phyloP scores from a whole-genome alignment of 1,140 invertebrate genomes.

The Pentalonia nigronervosa region DNA sequence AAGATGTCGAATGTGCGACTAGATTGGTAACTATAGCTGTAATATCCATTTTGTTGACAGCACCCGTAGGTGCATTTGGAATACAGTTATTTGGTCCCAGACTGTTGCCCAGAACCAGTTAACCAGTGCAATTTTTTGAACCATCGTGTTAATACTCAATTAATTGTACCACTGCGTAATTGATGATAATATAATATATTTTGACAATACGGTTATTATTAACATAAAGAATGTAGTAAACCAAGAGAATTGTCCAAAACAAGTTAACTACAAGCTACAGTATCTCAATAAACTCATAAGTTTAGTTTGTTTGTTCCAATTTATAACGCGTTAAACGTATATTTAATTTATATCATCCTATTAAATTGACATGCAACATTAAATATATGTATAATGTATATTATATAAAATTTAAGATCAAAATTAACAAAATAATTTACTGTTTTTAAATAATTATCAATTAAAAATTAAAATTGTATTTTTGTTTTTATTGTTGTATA shows the following conservation, averaged over 20 bases:
- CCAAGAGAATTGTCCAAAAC: background rate
- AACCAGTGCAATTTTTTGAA: background rate
- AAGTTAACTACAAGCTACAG: background rate
- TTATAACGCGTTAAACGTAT: background rate
- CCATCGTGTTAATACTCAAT: background rate
- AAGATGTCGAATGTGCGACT: slow-evolving; percentile 62
- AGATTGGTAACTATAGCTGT: slow-evolving; percentile 74
- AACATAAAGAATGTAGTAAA: background rate
- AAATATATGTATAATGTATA: no score
- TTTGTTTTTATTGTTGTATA: no score
- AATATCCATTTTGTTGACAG: slow-evolving; percentile 75
- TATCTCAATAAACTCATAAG: background rate
- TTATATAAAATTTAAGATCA: no score
- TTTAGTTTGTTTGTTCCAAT: background rate
- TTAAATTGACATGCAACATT: no score
- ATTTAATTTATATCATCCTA: no score
- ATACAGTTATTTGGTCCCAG: slow-evolving; percentile 66
- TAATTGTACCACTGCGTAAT: background rate
- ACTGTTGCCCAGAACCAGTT: slow-evolving; percentile 62
- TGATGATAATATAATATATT: background rate
- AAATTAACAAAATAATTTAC: no score
- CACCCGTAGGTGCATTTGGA: slow-evolving; percentile 71
- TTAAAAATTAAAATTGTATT: no score
- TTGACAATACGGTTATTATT: no score
- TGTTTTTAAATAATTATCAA: no score